A percentile compares a stretch with the other conserved stretches of the same genome.
phyloP scores from a whole-genome alignment of 2,888 invertebrate species.

The Quadroppia sp. region DNA sequence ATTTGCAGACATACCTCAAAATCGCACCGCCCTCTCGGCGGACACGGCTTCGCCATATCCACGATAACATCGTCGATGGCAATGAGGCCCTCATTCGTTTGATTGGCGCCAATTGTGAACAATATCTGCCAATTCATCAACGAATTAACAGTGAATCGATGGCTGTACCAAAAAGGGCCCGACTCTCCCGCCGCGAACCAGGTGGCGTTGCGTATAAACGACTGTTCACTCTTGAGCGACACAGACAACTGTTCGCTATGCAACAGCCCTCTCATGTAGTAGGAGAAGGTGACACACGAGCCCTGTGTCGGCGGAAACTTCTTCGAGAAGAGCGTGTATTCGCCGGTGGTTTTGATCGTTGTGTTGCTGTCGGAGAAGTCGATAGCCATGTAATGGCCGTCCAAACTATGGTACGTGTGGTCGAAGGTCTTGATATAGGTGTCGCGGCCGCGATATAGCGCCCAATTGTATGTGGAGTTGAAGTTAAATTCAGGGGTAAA shows the following conservation, averaged over 20 bases:
- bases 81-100: neutral
- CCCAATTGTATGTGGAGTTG: neutral
- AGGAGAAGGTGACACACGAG: conserved; percentile 45
- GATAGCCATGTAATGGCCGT: neutral
- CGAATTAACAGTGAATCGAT: conserved; percentile 39
- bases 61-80: conserved; percentile 24
- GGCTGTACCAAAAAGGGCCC: conserved; percentile 45
- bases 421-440: neutral
- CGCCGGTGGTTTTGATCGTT: neutral
- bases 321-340: neutral
- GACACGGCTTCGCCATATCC: neutral
- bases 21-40: conserved; percentile 11
- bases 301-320: conserved; percentile 6
- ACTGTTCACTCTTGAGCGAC: conserved; percentile 41
- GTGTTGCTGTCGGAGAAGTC: neutral
- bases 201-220: neutral
- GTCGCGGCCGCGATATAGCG: neutral
- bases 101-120: neutral
- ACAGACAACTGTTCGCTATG: neutral
- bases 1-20: neutral
- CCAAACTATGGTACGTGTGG: neutral
- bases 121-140: conserved; percentile 42
- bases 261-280: conserved; percentile 38
- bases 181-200: conserved; percentile 41
- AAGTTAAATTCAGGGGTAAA: neutral